Base-by-base conservation (phyloP, 2,888 invertebrate genomes). In the Cecidostiba fungosa region DNA sequence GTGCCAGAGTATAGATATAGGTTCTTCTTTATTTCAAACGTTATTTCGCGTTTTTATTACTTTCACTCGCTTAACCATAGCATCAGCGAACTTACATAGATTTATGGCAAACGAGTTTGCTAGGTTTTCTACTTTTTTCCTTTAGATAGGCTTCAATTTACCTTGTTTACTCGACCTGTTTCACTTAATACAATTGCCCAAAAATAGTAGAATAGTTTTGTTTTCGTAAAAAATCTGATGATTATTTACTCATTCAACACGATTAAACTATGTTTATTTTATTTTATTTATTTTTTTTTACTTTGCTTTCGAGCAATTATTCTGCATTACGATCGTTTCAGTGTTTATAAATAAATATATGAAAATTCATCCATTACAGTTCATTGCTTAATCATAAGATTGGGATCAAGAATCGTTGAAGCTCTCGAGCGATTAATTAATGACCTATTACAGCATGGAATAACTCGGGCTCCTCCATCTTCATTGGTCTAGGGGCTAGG, bases 191-290 rank as follows among this genome's bases (percentile, higher is more conserved):
- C 77, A 66, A 47, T 76, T 69, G 69, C 76, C 50, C 47, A 32
- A 29, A 69, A 77, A 29, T 26, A 23, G 59, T 10, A 47, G 70
- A n/a, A n/a, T n/a, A 16, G 70, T 36, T 19, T 36, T 32, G 54
- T 39, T 39, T 77, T 62, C 66, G 23, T 19, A 16, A 4, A 23
- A 70, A 47, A 59, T 77, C 12, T 26, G 12, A 50, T 59, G 77
- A 77, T 72, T 83, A 83, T 77, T 83, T 83, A 73, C 59, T 77
- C 83, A 83, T 83, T 77, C 72, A 82, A 74, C 26, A 36, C 43
- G 12, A 76, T 76, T 76, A 32, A 29, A 32, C n/a, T 5, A 3
- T 12, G n/a, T 14, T n/a, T 32, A n/a, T 29, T 10, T 77, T 23
- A 0, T 12, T 59, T 77, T 26, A 23, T 59, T 77, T 26, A 23